phyloP scores from a whole-genome alignment of 1,140 invertebrate species.

The Leptinotarsa undecemlineata region DNA sequence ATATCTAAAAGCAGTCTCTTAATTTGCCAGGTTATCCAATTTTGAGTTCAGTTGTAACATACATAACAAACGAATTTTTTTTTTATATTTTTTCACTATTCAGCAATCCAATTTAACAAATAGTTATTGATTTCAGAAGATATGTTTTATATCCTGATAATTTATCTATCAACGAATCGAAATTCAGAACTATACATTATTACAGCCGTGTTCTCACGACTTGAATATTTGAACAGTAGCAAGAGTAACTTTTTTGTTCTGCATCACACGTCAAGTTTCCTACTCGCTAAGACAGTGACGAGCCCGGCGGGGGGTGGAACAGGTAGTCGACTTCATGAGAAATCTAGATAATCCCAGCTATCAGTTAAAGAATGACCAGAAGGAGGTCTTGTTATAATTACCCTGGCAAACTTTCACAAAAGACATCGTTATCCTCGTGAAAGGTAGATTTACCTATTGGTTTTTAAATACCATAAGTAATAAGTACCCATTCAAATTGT shows the following conservation, averaged over 20 bases:
- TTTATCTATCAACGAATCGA: too few relatives aligned
- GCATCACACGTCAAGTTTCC: conserved; percentile 15
- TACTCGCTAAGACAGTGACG: conserved; percentile 7
- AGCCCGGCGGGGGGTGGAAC: conserved; percentile 16
- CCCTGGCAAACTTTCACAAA: conserved; percentile 7
- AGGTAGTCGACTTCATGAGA: conserved; percentile 14
- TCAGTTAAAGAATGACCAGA: conserved; percentile 16
- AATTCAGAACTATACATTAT: background rate
- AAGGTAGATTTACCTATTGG: conserved; percentile 10
- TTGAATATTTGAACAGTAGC: conserved; percentile 18
- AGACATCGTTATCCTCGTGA: conserved; percentile 11
- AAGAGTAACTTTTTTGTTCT: background rate
- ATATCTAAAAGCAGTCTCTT: too few relatives aligned
- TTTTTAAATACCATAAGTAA: conserved; percentile 23
- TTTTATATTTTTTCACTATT: too few relatives aligned
- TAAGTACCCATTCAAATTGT: conserved; percentile 18
- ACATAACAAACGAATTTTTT: too few relatives aligned
- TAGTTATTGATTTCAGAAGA: too few relatives aligned
- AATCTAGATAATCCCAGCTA: conserved; percentile 12
- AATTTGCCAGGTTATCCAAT: too few relatives aligned
- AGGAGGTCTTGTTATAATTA: conserved; percentile 27
- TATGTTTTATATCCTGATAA: too few relatives aligned
- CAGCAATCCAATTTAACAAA: too few relatives aligned
- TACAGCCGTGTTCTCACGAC: too few relatives aligned
- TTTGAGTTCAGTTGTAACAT: too few relatives aligned